Conservation (phyloP, 2,113 vertebrate species). For the Pica pica region DNA sequence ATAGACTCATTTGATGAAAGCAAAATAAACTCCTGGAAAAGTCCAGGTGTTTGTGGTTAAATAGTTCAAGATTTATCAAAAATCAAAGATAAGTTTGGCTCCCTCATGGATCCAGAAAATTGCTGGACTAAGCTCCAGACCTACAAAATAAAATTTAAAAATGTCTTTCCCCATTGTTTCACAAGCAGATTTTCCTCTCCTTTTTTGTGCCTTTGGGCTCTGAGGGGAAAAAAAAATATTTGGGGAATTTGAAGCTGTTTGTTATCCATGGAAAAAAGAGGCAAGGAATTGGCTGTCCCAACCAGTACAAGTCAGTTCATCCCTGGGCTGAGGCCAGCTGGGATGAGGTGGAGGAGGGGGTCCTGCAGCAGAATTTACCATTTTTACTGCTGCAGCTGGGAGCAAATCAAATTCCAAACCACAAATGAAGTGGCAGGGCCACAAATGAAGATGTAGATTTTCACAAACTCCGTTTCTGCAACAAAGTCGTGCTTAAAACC, state of each 20-base stretch:
- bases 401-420: neutral
- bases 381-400: neutral
- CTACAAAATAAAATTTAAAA: neutral
- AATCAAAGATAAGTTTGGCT: conserved; percentile 16
- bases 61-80: conserved; percentile 50
- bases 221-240: neutral
- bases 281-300: neutral
- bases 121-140: neutral
- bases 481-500: neutral
- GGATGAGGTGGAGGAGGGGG: neutral
- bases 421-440: neutral
- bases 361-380: neutral
- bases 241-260: neutral
- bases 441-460: neutral
- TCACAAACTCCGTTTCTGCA: neutral
- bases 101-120: neutral
- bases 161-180: neutral
- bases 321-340: neutral
- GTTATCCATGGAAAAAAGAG: neutral
- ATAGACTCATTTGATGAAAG: neutral
- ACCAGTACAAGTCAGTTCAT: neutral
- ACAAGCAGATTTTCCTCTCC: neutral
- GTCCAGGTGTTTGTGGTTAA: conserved; percentile 43
- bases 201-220: neutral
- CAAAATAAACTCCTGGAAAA: conserved; percentile 36